A percentile compares a stretch with the other conserved stretches of the same genome.
These are phyloP conservation scores for Endotricha flammealis DNA, from an alignment of 2,888 invertebrate genomes.

Conservation along the genomic window DNA sequence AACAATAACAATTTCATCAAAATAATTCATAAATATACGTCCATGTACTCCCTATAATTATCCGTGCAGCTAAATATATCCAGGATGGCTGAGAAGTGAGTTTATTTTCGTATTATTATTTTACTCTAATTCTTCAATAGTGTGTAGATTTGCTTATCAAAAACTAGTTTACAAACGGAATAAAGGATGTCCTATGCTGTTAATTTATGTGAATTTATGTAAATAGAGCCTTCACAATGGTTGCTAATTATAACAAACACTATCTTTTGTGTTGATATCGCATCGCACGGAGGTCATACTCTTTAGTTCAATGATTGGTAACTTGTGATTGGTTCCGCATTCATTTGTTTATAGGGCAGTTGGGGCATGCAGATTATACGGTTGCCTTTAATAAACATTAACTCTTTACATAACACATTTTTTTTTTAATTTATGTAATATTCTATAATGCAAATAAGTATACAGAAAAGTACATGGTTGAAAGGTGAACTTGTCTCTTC, in stretches of 20 bases:
- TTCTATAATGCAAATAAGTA: too few species aligned
- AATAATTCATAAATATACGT: slow-evolving; percentile 50
- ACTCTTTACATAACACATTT: too few species aligned
- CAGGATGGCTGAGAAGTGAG: slow-evolving; percentile 72
- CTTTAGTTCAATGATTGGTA: neutral
- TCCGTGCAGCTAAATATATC: slow-evolving; percentile 34
- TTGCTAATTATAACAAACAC: neutral
- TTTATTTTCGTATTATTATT: slow-evolving; percentile 26
- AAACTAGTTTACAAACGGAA: slow-evolving; percentile 35
- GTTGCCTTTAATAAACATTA: neutral
- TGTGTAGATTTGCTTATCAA: slow-evolving; percentile 33
- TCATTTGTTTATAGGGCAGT: neutral
- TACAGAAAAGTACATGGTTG: too few species aligned
- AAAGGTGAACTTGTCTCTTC: too few species aligned
- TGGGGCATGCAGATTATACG: neutral
- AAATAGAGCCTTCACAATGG: slow-evolving; percentile 4
- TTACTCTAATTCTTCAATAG: slow-evolving; percentile 37
- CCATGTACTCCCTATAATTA: slow-evolving; percentile 53
- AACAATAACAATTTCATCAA: slow-evolving; percentile 50
- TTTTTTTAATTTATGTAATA: too few species aligned
- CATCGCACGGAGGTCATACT: slow-evolving; percentile 2
- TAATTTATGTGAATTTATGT: slow-evolving; percentile 4
- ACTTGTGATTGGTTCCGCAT: slow-evolving; percentile 11
- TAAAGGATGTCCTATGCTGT: slow-evolving; percentile 8
- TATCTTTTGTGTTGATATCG: neutral